Conservation (phyloP, 2,888 invertebrate genomes). For the Acrobasis consociella region DNA sequence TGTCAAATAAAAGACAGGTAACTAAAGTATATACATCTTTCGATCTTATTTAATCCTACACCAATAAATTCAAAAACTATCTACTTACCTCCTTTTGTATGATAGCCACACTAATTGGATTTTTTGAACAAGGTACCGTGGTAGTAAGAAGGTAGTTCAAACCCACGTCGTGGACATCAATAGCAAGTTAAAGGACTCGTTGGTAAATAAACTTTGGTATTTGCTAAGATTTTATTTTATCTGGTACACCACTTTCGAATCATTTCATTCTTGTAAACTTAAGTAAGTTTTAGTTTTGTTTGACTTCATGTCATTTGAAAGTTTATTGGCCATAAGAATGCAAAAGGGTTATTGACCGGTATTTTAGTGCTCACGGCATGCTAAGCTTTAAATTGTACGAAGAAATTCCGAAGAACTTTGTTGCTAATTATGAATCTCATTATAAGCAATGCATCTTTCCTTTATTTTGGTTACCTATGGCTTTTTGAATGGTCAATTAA, state of each 20-base stretch:
- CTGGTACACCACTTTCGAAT: neutral
- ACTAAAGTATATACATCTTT: too few species aligned
- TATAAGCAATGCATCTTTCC: neutral
- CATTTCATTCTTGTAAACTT: neutral
- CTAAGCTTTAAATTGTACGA: conserved; percentile 4
- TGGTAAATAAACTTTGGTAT: conserved; percentile 30
- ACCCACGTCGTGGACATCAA: neutral
- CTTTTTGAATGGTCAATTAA: neutral
- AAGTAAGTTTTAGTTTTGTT: neutral
- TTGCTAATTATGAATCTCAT: neutral
- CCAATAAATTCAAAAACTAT: too few species aligned
- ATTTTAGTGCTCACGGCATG: neutral
- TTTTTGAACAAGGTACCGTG: too few species aligned
- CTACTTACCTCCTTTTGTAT: too few species aligned
- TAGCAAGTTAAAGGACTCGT: neutral
- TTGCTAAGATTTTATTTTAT: conserved; percentile 9
- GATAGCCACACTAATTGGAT: too few species aligned
- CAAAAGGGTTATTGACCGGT: neutral
- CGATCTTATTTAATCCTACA: too few species aligned
- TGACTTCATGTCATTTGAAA: neutral
- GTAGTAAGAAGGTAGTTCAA: neutral
- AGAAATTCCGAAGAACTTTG: conserved; percentile 8
- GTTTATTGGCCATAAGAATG: neutral
- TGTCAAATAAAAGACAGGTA: too few species aligned
- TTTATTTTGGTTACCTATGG: neutral